Conservation (phyloP, 2,888 invertebrate species). For the Poecilobothrus nobilitatus region DNA sequence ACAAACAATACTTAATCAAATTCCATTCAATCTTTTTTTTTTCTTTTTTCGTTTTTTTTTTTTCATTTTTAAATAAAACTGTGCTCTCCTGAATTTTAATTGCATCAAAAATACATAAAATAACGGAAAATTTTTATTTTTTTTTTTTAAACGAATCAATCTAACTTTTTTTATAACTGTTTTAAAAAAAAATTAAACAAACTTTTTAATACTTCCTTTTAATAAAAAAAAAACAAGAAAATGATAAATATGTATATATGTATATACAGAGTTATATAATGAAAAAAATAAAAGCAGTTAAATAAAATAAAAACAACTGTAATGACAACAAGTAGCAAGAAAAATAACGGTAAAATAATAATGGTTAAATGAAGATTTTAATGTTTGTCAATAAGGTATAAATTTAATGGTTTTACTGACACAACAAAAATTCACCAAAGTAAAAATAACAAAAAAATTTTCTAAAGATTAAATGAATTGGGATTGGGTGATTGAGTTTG, state of each 20-base stretch:
- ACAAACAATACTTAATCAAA: not conserved
- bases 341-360: not conserved
- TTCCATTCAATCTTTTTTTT: not conserved
- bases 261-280: too few species aligned
- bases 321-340: not conserved
- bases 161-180: slow-evolving; percentile 3
- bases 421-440: not conserved
- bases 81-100: slow-evolving; percentile 3
- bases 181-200: not conserved
- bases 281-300: not conserved
- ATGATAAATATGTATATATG: not conserved
- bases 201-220: not conserved
- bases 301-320: not conserved
- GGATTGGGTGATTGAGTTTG: too few species aligned
- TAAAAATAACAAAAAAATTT: too few species aligned
- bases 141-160: not conserved
- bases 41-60: not conserved
- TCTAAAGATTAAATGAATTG: too few species aligned
- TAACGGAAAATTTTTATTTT: not conserved
- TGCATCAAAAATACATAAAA: not conserved
- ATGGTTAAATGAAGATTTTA: not conserved
- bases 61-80: not conserved
- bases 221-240: not conserved
- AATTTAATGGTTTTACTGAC: not conserved
- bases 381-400: slow-evolving; percentile 4